Evolutionary conservation across 2,888 invertebrate species (phyloP), one percentile per base, ranked within the genome.

Genomic region (Microctonus aethiopoides): DNA sequence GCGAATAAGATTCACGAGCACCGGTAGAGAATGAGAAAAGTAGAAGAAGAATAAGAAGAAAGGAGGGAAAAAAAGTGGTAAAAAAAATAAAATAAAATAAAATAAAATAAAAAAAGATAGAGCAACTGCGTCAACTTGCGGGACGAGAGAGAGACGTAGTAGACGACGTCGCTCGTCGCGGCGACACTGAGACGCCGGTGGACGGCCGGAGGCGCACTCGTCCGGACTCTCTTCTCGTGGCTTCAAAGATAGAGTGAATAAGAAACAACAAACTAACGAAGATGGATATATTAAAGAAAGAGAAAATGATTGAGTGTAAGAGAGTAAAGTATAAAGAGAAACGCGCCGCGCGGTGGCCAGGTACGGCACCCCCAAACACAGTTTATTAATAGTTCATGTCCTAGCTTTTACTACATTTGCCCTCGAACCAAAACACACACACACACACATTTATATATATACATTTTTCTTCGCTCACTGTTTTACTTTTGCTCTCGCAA

Each of bases 101-200:
- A 7, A 46, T 1, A n/a, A 13, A 60, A 60, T 61, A 67, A 64
- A 41, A 13, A 52, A 39, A 67, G 32, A 61, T 20, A 57, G 46
- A 46, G 46, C 36, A 34, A 56, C 66, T 39, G 32, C 29, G 24
- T 39, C 66, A 56, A 67, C 39, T 54, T n/a, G 56, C 39, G 56
- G 59, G 22, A 64, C 61, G 59, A 64, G 52, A 36, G 61, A 70
- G 54, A 67, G 67, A 66, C 61, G 68, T 62, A 68, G 78, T 71
- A 76, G 77, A 77, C 79, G 81, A 83, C 83, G 81, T 82, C 81
- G 83, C 78, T 83, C 85, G 85, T 84, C 85, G 85, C 85, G 81
- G 84, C 85, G 85, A 84, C 84, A 86, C 85, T 84, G 86, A 84
- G 85, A 81, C 82, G 85, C 83, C 82, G 82, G 84, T 79, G 82